These are phyloP conservation scores for Leucozona laternaria DNA, from an alignment of 2,888 invertebrate genomes.

Conservation along the genomic window DNA sequence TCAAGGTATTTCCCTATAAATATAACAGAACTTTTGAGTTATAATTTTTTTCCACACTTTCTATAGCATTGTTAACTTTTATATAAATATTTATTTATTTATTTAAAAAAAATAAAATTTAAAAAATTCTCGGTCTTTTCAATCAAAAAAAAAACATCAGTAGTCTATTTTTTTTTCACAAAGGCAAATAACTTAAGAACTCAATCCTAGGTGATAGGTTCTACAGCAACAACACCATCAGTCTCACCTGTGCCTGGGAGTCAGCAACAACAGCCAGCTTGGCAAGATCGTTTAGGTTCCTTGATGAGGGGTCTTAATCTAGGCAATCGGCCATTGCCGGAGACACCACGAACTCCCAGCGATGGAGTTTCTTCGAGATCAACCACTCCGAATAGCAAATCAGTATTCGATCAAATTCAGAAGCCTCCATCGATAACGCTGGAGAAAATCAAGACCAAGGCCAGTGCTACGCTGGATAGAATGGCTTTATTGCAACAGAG, in stretches of 20 bases:
- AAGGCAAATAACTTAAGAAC: conserved; percentile 75
- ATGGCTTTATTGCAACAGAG: conserved; percentile 85
- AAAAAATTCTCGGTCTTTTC: conserved; percentile 57
- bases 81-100: conserved; percentile 30
- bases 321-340: conserved; percentile 85
- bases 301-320: conserved; percentile 78
- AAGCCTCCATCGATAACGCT: conserved; percentile 83
- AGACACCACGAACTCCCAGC: conserved; percentile 84
- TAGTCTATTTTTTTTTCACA: conserved; percentile 37
- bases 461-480: conserved; percentile 83
- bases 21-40: conserved; percentile 51
- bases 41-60: conserved; percentile 10
- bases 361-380: conserved; percentile 82
- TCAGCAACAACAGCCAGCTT: conserved; percentile 76
- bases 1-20: conserved; percentile 37
- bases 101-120: conserved; percentile 25
- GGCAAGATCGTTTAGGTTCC: conserved; percentile 79
- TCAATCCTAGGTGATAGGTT: conserved; percentile 77
- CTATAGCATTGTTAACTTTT: conserved; percentile 65
- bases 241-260: conserved; percentile 76
- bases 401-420: conserved; percentile 83
- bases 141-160: conserved; percentile 41
- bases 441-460: conserved; percentile 83
- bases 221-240: conserved; percentile 73
- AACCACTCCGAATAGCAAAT: conserved; percentile 80